Percentiles rank a stretch among this genome's conserved stretches.
These are phyloP conservation scores for Saccopteryx bilineata DNA, from an alignment of 2,113 vertebrate species.

Conservation along the genomic window DNA sequence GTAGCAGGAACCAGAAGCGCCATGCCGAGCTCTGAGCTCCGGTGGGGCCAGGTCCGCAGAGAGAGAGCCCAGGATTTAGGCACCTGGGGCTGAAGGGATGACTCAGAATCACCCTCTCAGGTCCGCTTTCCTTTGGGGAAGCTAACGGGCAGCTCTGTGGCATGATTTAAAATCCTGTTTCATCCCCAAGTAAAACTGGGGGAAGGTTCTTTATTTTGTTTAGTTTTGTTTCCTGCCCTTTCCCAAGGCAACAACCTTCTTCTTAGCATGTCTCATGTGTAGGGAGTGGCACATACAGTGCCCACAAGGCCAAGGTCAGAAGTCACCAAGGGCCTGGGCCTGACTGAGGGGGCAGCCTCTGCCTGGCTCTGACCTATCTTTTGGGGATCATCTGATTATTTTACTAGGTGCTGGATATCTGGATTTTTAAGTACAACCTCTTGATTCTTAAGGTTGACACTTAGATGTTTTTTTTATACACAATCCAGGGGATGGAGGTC, in stretches of 20 bases:
- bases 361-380: not conserved
- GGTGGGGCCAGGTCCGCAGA: fast-evolving
- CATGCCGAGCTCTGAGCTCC: too few species aligned
- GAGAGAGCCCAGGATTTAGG: not conserved
- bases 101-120: not conserved
- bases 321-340: not conserved
- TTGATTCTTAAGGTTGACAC: not conserved
- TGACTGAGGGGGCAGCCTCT: not conserved
- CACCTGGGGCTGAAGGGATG: too few species aligned
- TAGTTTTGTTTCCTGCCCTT: not conserved
- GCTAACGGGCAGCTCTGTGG: not conserved
- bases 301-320: not conserved
- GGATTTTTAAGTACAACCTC: not conserved
- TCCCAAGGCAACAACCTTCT: not conserved
- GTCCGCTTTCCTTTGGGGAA: not conserved
- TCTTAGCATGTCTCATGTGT: not conserved
- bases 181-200: too few species aligned
- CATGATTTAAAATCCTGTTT: not conserved
- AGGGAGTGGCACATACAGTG: not conserved
- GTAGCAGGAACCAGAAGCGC: fast-evolving
- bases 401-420: not conserved
- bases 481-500: not conserved
- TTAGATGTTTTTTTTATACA: not conserved
- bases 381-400: not conserved
- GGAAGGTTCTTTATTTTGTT: not conserved